Percentiles rank a stretch among this genome's conserved stretches.
Conservation (phyloP, 2,888 invertebrate genomes). For the Drosophila kanekoi region DNA sequence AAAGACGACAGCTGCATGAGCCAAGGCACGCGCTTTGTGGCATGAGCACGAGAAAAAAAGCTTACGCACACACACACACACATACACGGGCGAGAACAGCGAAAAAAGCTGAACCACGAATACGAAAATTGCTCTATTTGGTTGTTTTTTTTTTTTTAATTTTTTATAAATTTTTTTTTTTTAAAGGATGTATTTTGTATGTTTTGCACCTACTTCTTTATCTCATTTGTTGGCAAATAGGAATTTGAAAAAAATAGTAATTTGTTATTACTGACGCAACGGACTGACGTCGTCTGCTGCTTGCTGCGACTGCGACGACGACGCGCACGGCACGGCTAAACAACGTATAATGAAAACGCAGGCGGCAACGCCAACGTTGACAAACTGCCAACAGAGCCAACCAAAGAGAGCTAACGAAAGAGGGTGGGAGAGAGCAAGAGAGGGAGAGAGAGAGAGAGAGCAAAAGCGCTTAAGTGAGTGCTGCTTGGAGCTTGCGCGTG, state of each 20-base stretch:
- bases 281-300: slow-evolving; percentile 72
- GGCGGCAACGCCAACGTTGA: slow-evolving; percentile 56
- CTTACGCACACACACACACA: slow-evolving; percentile 30
- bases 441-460: slow-evolving; percentile 5
- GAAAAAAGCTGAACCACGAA: slow-evolving; percentile 27
- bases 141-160: slow-evolving; percentile 19
- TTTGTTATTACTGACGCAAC: slow-evolving; percentile 70
- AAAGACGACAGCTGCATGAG: slow-evolving; percentile 51
- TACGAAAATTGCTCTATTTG: slow-evolving; percentile 34
- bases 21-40: slow-evolving; percentile 60
- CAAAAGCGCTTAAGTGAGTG: slow-evolving; percentile 8
- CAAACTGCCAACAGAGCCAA: slow-evolving; percentile 55
- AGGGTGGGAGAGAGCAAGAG: slow-evolving; percentile 5
- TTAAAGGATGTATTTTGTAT: slow-evolving; percentile 2
- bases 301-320: slow-evolving; percentile 67
- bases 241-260: slow-evolving; percentile 30
- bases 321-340: slow-evolving; percentile 75
- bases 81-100: slow-evolving; percentile 19
- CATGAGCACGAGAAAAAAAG: slow-evolving; percentile 43
- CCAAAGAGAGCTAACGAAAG: slow-evolving; percentile 10
- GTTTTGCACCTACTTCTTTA: slow-evolving; percentile 58
- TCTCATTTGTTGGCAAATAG: slow-evolving; percentile 31
- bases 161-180: neutral
- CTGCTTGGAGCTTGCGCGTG: slow-evolving; percentile 53
- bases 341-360: slow-evolving; percentile 66